Evolutionary conservation across 1,140 invertebrate genomes (phyloP), one percentile per base, ranked within the genome.

Genomic region (Nasonia giraulti): DNA sequence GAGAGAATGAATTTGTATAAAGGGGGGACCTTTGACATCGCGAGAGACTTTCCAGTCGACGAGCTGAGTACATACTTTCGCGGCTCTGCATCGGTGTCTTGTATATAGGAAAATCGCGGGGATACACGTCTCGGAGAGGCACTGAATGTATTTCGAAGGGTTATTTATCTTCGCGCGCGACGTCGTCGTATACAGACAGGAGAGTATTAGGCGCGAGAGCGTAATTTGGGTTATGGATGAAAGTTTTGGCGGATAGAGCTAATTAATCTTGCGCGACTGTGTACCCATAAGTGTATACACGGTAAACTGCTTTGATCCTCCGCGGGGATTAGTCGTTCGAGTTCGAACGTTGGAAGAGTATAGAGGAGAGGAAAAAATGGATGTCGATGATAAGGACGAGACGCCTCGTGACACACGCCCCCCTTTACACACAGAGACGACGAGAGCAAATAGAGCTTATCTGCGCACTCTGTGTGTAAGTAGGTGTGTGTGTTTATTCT

Each of bases 11-110:
- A 81, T 81, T 80, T 73, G 80, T 73, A 69, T 74, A 27, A 27
- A 27, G 27, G 73, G 50, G 80, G 23, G 40, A 81, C 80, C 80
- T 81, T 81, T 73, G 80, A 81, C 80, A 73, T 81, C 68, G 80
- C 40, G 31, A 55, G 50, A 55, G 76, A 62, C 76, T 62, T 78
- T 62, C 76, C 40, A 37, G 17, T 62, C 55, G 55, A n/a, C 17
- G 55, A 20, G n/a, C 55, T 44, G 33, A 40, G 17, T 74, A 74
- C 17, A n/a, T 74, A 74, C 55, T 7, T 62, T 62, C 55, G 55
- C 55, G 55, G 55, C 6, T 20, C 17, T 20, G 12, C 50, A 12
- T 12, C 17, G 2, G 50, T 17, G 50, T 3, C 17, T 5, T n/a
- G 17, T n/a, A 7, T 62, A n/a, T 2, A 7, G 20, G 55, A n/a